phyloP scores from a whole-genome alignment of 2,113 vertebrate genomes.

The Cebidichthys violaceus region DNA sequence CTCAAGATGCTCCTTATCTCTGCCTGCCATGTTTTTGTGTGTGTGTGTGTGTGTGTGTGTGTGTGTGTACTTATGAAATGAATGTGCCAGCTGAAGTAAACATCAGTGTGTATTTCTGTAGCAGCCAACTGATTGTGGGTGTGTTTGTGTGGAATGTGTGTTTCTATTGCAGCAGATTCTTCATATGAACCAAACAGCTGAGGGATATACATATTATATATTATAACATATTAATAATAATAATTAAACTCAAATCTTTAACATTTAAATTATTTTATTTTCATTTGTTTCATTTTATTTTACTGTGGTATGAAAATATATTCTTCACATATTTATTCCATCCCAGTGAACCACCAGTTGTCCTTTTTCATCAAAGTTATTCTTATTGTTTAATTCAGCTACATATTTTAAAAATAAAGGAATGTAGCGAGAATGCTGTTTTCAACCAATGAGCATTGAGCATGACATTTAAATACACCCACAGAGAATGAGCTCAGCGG shows the following conservation, averaged over 20 bases:
- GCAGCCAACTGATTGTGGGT: slow-evolving; percentile 3
- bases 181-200: not conserved
- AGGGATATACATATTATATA: no score
- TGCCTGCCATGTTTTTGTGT: slow-evolving; percentile 31
- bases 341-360: no score
- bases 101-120: slow-evolving; percentile 23
- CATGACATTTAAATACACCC: no score
- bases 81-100: slow-evolving; percentile 48
- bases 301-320: not conserved
- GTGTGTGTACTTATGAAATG: not conserved
- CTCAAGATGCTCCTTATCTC: slow-evolving; percentile 60
- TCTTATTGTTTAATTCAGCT: no score
- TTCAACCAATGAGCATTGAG: no score
- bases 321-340: no score
- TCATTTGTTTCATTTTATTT: not conserved
- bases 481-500: no score
- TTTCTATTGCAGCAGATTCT: not conserved
- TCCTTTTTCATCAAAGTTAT: no score
- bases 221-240: no score
- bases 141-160: slow-evolving; percentile 23
- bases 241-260: no score
- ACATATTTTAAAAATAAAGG: no score
- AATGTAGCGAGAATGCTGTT: no score
- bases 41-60: slow-evolving; percentile 14
- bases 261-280: not conserved